A percentile compares a stretch with the other conserved stretches of the same genome.
These are phyloP conservation scores for Ethmia dodecea DNA, from an alignment of 2,888 invertebrate genomes.

Conservation along the genomic window DNA sequence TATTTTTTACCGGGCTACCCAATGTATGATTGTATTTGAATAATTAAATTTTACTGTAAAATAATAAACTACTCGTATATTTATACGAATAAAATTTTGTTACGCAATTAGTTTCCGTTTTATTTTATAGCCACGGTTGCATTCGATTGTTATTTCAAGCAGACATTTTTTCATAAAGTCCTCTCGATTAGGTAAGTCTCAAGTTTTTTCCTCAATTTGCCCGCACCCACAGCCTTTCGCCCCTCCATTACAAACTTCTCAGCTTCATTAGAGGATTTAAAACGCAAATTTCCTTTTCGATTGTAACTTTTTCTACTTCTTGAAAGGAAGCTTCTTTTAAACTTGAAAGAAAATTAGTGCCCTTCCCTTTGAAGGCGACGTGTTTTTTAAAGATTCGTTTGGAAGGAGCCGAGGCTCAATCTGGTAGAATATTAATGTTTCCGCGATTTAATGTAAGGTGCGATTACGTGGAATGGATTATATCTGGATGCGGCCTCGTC, in stretches of 20 bases:
- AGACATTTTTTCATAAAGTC: too few relatives aligned
- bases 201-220: slow-evolving; percentile 68
- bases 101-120: too few relatives aligned
- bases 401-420: slow-evolving; percentile 59
- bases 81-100: too few relatives aligned
- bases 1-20: too few relatives aligned
- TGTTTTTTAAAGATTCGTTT: slow-evolving; percentile 66
- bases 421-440: slow-evolving; percentile 65
- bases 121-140: too few relatives aligned
- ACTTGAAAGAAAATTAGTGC: slow-evolving; percentile 74
- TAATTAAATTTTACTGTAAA: too few relatives aligned
- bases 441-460: slow-evolving; percentile 24
- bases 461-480: background rate
- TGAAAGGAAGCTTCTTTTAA: slow-evolving; percentile 74
- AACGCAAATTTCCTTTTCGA: slow-evolving; percentile 77
- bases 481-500: too few relatives aligned
- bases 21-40: too few relatives aligned
- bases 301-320: slow-evolving; percentile 76
- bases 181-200: slow-evolving; percentile 21
- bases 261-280: slow-evolving; percentile 78
- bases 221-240: slow-evolving; percentile 66
- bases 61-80: too few relatives aligned
- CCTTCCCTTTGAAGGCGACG: slow-evolving; percentile 69
- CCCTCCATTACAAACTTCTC: slow-evolving; percentile 76
- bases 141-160: too few relatives aligned